Evolutionary conservation across 1,140 invertebrate species (phyloP), one percentile per base, ranked within the genome.

Genomic region (Zeugodacus cucurbitae): DNA sequence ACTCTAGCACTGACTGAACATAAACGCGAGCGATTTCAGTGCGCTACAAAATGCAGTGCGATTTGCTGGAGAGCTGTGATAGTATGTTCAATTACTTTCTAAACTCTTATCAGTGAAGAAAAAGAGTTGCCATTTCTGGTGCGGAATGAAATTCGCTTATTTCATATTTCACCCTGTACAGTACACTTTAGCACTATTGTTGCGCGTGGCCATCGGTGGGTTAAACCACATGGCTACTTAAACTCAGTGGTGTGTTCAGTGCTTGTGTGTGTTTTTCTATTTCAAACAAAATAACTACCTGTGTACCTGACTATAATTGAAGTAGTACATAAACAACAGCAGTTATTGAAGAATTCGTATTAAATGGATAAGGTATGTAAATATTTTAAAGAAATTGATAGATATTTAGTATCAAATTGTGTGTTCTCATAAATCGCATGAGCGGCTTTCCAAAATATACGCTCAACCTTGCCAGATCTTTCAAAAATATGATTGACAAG

Each of bases 1-100:
- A 54, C 7, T 82, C 44, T 48, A 82, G 74, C 74, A 82, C 74
- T 82, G 74, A 82, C 74, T 82, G 74, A 82, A 82, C 74, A 82
- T 20, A 14, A 82, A 54, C 74, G 8, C 2, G 20, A n/a, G 22
- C 26, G 7, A n/a, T 82, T 82, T 82, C 26, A 82, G 22, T 48
- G n/a, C 74, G 48, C 41, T 82, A 1, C 10, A 62, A 62, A 62
- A 62, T 62, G 58, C 58, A 82, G 8, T 82, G 41, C 44, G n/a
- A 48, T 82, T 48, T 82, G 8, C 41, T 32, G 34, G 34, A 82
- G 37, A 82, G 74, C 74, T 41, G 14, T 48, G n/a, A 11, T 29
- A 70, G 74, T 82, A 11, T 48, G 74, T 82, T 82, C 74, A 48
- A 20, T 48, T 48, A 7, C 20, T 44, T 37, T 26, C 41, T 44